Percentiles rank a stretch among this genome's conserved stretches.
These are phyloP conservation scores for Heliconius hewitsoni DNA, from an alignment of 1,140 invertebrate genomes.

Conservation along the genomic window DNA sequence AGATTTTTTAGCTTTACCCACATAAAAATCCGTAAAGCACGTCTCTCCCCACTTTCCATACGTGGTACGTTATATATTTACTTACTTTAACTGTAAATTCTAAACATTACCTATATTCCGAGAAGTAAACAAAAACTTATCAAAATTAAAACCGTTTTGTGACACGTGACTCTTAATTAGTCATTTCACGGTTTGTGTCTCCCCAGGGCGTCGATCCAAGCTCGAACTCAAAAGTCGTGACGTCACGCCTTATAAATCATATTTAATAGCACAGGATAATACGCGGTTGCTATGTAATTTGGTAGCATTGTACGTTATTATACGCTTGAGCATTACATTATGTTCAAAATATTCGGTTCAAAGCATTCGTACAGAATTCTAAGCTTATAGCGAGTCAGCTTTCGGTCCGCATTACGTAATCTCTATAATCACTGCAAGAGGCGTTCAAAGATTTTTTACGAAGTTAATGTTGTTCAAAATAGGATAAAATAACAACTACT, in stretches of 20 bases:
- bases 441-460: neutral
- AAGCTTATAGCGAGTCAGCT: neutral
- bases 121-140: conserved; percentile 9
- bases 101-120: neutral
- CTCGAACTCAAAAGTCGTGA: conserved; percentile 41
- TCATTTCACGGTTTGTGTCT: conserved; percentile 67
- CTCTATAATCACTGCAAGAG: neutral
- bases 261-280: conserved; percentile 57
- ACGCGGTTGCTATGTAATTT: conserved; percentile 45
- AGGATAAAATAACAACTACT: neutral
- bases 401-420: conserved; percentile 25
- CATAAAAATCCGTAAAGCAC: no score
- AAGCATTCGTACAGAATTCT: conserved; percentile 25
- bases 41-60: no score
- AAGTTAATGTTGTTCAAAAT: neutral
- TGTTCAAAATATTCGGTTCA: conserved; percentile 35
- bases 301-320: conserved; percentile 43
- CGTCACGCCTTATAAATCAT: conserved; percentile 67
- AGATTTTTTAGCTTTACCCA: no score
- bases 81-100: no score
- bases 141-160: conserved; percentile 33
- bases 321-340: conserved; percentile 33
- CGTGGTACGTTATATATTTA: no score
- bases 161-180: conserved; percentile 69
- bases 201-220: conserved; percentile 49